Evolutionary conservation across 2,888 invertebrate species (phyloP), one percentile per base, ranked within the genome.

Genomic region (Steinernema scapterisci): DNA sequence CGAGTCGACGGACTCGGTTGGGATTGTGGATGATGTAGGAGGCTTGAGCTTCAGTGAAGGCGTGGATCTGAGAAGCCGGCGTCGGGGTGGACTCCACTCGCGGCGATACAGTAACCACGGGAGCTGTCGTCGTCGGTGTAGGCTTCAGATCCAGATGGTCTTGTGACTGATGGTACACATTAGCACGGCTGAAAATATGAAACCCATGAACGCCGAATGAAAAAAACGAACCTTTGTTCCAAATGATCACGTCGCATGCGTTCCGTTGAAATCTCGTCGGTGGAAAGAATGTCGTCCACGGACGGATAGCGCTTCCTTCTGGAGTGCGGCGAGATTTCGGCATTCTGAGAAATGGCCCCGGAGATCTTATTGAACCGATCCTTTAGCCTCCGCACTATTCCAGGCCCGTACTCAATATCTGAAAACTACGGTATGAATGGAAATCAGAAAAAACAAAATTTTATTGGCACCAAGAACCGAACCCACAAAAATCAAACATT

Each of bases 391-490:
- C 71, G 71, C 13, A 77, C 77, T 9, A 77, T 76, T 46, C 77
- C 77, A 43, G 77, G 77, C 0, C 77, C 77, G 52, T 77, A 77
- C 21, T 73, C 56, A n/a, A 77, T 73, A 46, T 77, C 77, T 77
- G 52, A 52, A 77, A 70, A 3, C 5, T 48, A 3, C 19, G 3
- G n/a, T 48, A 16, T 48, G 5, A 48, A 48, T 48, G 6, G 3
- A 48, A 3, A 48, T 48, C 19, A 3, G 21, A 23, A 54, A 54
- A 54, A 2, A 25, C 13, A 48, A 48, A 48, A n/a, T 9, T 48
- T 48, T 48, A 48, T 48, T 48, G 3, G 38, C 38, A 38, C 3
- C 38, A 38, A 38, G 38, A 38, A 38, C 38, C 38, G 38, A 38
- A 38, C 38, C 38, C 38, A 38, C 38, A 38, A 38, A 38, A 38